phyloP scores from a whole-genome alignment of 2,113 vertebrate genomes.

The Hystrix cristata region DNA sequence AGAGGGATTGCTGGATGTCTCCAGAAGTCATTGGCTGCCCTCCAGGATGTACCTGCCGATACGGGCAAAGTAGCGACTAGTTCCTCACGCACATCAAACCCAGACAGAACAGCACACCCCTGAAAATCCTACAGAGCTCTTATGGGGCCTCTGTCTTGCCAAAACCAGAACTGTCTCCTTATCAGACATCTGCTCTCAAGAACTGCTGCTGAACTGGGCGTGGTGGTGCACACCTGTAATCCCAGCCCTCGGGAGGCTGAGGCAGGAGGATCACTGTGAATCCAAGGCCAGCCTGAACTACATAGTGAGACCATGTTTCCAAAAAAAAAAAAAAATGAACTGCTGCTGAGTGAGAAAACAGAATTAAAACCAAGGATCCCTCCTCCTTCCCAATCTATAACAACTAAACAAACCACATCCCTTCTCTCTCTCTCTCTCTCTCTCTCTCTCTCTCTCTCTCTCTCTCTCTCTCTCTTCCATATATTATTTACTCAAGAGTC shows the following conservation, averaged over 20 bases:
- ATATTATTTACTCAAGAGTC: conserved; percentile 82
- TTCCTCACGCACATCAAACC: background rate
- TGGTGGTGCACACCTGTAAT: too few relatives aligned
- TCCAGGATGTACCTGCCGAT: background rate
- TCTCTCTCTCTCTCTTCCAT: conserved; percentile 58
- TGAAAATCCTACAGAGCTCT: background rate
- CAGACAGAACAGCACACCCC: background rate
- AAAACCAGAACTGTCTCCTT: conserved; percentile 1
- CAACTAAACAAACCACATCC: background rate
- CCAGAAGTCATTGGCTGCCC: background rate
- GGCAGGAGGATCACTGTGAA: too few relatives aligned
- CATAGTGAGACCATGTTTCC: too few relatives aligned
- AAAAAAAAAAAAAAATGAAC: background rate
- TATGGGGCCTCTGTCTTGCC: background rate
- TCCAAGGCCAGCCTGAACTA: too few relatives aligned
- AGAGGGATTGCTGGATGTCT: conserved; percentile 5
- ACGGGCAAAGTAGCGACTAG: background rate
- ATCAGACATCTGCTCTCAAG: conserved; percentile 27
- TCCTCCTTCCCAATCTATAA: background rate
- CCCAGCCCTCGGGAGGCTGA: too few relatives aligned
- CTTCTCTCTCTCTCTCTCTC: background rate
- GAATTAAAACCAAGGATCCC: conserved; percentile 36
- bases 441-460: background rate
- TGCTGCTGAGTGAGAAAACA: conserved; percentile 31
- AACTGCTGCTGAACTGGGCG: background rate